Conservation (phyloP, 2,113 vertebrate genomes). For the Bungarus multicinctus region DNA sequence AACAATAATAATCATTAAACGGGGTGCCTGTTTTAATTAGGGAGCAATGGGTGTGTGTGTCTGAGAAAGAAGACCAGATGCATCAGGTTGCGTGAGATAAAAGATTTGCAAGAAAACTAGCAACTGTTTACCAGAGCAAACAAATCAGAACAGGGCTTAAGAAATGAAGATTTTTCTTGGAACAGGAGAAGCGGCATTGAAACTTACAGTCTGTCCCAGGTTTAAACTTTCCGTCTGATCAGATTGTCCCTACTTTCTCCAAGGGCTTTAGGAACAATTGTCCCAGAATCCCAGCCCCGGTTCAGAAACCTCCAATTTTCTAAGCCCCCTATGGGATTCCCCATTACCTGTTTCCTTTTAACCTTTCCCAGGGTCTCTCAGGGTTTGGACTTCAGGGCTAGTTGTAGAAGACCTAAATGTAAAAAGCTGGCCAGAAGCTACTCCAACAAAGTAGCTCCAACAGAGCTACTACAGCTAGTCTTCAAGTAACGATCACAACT, state of each 20-base stretch:
- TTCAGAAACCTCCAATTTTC: not conserved
- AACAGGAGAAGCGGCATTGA: not conserved
- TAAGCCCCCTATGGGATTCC: not conserved
- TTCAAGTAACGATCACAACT: not conserved
- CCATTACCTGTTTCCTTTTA: not conserved
- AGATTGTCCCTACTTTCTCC: not conserved
- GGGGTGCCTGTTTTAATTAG: not conserved
- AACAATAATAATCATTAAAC: not conserved
- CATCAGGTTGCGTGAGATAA: not conserved
- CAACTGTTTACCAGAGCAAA: not conserved
- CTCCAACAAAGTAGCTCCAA: no score
- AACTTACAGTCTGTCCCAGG: not conserved
- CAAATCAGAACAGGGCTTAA: not conserved
- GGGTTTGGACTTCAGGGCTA: not conserved
- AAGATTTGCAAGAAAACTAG: not conserved
- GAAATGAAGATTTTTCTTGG: not conserved
- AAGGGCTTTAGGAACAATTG: not conserved
- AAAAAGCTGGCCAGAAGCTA: not conserved
- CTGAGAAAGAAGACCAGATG: no score
- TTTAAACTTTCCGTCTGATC: not conserved
- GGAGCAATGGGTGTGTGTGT: not conserved
- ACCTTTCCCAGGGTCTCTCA: not conserved
- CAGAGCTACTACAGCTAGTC: not conserved
- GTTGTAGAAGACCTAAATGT: not conserved
- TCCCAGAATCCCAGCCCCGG: not conserved